Evolutionary conservation across 2,113 vertebrate genomes (phyloP), one percentile per base, ranked within the genome.

Genomic region (Brachionichthys hirsutus): DNA sequence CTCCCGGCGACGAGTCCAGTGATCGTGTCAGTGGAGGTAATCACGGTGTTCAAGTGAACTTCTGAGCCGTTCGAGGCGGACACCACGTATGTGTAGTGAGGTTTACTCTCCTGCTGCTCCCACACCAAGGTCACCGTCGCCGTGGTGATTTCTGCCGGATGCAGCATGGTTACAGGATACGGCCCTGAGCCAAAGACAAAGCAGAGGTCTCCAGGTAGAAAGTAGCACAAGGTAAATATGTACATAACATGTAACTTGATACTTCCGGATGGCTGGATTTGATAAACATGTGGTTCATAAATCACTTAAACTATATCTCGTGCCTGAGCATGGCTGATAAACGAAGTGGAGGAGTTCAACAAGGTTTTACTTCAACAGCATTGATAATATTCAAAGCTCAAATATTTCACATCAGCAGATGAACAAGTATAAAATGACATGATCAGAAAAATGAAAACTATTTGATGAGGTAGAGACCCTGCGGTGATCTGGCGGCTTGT

Each of bases 1-100:
- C 35, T 83, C 24, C 87, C 89, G 30, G 89, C 82, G 16, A 12
- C 13, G 24, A 90, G 85, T 16, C 35, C 46, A 6, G 1, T 1
- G 44, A 76, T 15, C 2, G 6, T 54, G 11, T 0, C 0, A n/a
- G 9, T 52, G 6, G 17, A 57, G 1, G 8, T 16, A 0, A 0
- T 14, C 22, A 35, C 40, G 8, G 0, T 1, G 1, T 1, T 0
- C 17, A 2, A 3, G 10, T 0, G 0, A n/a, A 0, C 0, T 22
- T 1, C 0, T 1, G 42, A 63, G 18, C 9, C 12, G 7, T 64
- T 54, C n/a, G n/a, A 34, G 16, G 59, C 12, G 13, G 14, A 1
- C 50, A 89, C 74, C 14, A 38, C 0, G 42, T 81, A 90, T 0
- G 40, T 24, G 45, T 81, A 86, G 41, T 16, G 0, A 13, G 24